Evolutionary conservation across 2,888 invertebrate species (phyloP).

Genomic region (Pasiphila rectangulata): DNA sequence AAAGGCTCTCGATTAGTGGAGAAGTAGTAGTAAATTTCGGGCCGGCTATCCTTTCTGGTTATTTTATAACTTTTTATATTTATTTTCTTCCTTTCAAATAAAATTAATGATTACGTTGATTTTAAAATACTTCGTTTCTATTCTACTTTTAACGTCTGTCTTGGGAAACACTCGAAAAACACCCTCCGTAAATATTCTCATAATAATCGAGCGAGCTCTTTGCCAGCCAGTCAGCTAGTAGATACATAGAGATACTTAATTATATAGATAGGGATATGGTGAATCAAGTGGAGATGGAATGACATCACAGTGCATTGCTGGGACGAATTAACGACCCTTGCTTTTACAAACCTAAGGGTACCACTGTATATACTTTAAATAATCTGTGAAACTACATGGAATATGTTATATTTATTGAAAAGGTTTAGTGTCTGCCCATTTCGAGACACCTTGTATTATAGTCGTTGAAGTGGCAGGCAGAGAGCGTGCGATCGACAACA

Average conservation of each 20-base stretch:
- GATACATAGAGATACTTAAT: constrained; percentile 20
- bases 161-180: constrained; percentile 1
- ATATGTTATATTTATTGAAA: too few species aligned
- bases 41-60: too few species aligned
- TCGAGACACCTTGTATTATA: constrained; percentile 15
- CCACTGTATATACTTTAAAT: too few species aligned
- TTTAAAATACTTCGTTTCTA: too few species aligned
- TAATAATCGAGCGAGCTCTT: constrained; percentile 14
- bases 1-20: too few species aligned
- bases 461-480: constrained; percentile 31
- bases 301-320: too few species aligned
- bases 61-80: too few species aligned
- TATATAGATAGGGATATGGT: too few species aligned
- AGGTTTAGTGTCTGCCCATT: neutral
- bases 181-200: constrained; percentile 16
- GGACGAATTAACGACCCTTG: neutral
- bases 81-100: neutral
- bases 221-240: constrained; percentile 21
- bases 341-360: neutral
- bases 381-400: too few species aligned
- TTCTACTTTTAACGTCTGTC: neutral
- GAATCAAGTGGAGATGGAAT: too few species aligned
- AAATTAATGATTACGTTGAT: too few species aligned
- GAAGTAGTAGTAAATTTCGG: too few species aligned
- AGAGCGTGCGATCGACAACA: constrained; percentile 36